phyloP scores from a whole-genome alignment of 2,113 vertebrate species.

The Podiceps cristatus region DNA sequence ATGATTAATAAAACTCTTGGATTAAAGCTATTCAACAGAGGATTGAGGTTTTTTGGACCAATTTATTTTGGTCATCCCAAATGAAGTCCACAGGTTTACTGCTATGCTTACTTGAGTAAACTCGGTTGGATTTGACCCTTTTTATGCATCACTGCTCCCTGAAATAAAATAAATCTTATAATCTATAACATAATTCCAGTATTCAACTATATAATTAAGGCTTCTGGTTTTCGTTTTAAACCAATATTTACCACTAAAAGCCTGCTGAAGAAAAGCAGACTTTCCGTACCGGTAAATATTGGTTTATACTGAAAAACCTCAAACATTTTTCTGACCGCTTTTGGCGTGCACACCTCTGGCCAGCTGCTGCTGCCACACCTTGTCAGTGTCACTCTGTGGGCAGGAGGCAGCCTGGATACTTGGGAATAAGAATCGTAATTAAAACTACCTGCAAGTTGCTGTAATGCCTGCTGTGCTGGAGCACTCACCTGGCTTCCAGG shows the following conservation, averaged over 20 bases:
- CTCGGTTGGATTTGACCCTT: not conserved
- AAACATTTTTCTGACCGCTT: conserved; percentile 40
- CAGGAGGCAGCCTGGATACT: not conserved
- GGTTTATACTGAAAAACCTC: conserved; percentile 64
- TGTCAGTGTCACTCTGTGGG: not conserved
- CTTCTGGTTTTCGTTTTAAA: conserved; percentile 60
- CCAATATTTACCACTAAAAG: conserved; percentile 64
- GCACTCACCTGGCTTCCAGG: not conserved
- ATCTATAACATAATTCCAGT: conserved; percentile 50
- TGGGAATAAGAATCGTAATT: not conserved
- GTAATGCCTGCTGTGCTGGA: not conserved
- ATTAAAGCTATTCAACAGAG: not conserved
- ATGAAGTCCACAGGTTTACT: not conserved
- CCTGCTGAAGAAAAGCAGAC: conserved; percentile 56
- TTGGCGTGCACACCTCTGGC: conserved; percentile 29
- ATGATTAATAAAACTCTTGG: not conserved
- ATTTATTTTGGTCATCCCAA: not conserved
- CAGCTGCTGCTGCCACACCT: conserved; percentile 20
- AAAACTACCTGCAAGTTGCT: not conserved
- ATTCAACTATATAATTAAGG: conserved; percentile 65
- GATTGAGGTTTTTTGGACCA: not conserved
- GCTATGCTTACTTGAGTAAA: not conserved
- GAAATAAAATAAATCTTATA: conserved; percentile 11
- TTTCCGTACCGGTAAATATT: conserved; percentile 67
- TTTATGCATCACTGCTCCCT: not conserved